Evolutionary conservation across 2,888 invertebrate genomes (phyloP).

Genomic region (Cephus nigrinus): DNA sequence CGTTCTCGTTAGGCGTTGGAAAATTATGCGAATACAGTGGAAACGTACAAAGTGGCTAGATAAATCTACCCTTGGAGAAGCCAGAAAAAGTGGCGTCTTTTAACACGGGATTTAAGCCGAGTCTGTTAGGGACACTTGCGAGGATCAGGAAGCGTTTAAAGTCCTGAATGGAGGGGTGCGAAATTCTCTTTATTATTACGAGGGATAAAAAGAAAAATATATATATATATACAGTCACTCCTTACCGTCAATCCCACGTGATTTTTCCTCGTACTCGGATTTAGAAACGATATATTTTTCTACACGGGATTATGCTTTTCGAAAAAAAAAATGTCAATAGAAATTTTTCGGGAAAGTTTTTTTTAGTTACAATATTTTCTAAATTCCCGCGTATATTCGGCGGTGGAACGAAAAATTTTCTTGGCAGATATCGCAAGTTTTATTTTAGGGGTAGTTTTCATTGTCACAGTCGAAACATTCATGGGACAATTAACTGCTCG

Average conservation of each 20-base stretch:
- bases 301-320: constrained; percentile 1
- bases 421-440: neutral
- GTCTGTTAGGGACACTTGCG: neutral
- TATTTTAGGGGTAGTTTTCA: neutral
- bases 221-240: constrained; percentile 5
- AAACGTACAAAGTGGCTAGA: neutral
- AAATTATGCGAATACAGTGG: neutral
- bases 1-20: neutral
- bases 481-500: neutral
- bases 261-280: neutral
- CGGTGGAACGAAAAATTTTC: neutral
- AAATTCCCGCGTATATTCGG: neutral
- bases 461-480: neutral
- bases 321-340: neutral
- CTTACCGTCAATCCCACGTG: constrained; percentile 21
- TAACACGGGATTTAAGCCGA: neutral
- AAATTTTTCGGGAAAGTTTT: neutral
- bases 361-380: neutral
- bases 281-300: constrained; percentile 39
- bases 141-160: neutral
- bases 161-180: neutral
- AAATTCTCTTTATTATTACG: neutral
- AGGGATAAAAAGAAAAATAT: neutral
- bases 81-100: neutral
- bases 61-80: neutral